Evolutionary conservation across 1,140 invertebrate genomes (phyloP).

Genomic region (Carposina sasakii): DNA sequence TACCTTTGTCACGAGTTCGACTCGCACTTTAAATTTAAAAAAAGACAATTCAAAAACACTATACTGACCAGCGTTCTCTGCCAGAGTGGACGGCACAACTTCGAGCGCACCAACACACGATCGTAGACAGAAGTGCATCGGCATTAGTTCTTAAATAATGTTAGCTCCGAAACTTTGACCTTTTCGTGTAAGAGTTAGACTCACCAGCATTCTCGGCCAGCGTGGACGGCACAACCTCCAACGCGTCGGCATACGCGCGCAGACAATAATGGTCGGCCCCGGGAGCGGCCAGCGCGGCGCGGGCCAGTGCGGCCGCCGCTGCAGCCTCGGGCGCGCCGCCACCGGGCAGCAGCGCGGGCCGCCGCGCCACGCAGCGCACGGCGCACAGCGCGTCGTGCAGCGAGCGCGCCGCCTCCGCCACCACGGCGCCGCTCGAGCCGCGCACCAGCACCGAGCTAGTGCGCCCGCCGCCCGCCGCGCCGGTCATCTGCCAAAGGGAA

Average conservation of each 20-base stretch:
- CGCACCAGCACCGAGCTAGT: slow-evolving; percentile 96
- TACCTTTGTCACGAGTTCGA: no score
- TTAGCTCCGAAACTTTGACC: no score
- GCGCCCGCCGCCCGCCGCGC: slow-evolving; percentile 89
- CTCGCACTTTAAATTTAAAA: no score
- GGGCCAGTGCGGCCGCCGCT: slow-evolving; percentile 88
- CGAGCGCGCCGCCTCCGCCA: slow-evolving; percentile 96
- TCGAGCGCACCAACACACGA: no score
- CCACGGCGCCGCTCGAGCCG: slow-evolving; percentile 97
- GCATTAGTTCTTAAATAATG: no score
- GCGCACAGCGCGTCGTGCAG: slow-evolving; percentile 99
- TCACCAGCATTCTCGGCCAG: slow-evolving; percentile 97
- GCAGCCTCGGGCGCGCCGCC: slow-evolving; percentile 98
- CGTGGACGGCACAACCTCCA: slow-evolving; percentile 98
- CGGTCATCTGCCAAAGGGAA: slow-evolving; percentile 90
- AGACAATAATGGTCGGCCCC: slow-evolving; percentile 97
- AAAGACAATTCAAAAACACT: no score
- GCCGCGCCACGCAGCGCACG: slow-evolving; percentile 96
- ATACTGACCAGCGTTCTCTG: slow-evolving; percentile 94
- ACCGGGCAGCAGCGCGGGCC: slow-evolving; percentile 92
- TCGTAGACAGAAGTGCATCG: no score
- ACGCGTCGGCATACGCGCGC: slow-evolving; percentile 94
- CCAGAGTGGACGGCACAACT: no score
- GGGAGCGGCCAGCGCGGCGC: slow-evolving; percentile 86
- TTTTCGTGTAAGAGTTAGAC: no score